Conservation (phyloP, 2,113 vertebrate species). For the Otis tarda region DNA sequence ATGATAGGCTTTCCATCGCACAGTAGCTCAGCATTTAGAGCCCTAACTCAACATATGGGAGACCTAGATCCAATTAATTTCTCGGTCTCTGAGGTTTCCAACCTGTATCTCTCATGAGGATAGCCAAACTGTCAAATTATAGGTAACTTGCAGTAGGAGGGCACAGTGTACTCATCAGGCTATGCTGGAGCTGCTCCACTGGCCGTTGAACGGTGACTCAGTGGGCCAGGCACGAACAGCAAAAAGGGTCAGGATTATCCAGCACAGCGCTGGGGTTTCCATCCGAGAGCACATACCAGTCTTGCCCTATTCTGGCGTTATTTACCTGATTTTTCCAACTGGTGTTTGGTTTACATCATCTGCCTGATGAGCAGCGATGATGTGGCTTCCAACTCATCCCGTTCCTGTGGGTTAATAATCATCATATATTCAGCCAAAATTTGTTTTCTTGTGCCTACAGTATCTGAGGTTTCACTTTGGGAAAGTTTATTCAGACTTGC, state of each 20-base stretch:
- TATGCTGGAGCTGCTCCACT: background rate
- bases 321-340: background rate
- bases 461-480: background rate
- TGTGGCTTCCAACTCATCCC: background rate
- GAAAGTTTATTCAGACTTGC: background rate
- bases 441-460: background rate
- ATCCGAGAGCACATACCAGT: background rate
- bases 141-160: background rate
- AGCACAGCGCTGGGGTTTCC: background rate
- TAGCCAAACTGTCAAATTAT: background rate
- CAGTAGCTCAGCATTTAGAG: background rate
- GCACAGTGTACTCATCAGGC: background rate
- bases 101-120: background rate
- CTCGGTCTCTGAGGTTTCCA: background rate
- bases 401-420: background rate
- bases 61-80: slow-evolving; percentile 32
- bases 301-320: background rate
- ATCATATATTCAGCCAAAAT: rapidly evolving
- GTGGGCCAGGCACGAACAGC: background rate
- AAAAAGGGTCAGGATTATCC: background rate
- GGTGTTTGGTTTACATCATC: background rate
- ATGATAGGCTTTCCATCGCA: background rate
- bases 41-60: background rate
- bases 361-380: rapidly evolving
- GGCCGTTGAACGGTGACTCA: background rate